Evolutionary conservation across 2,113 vertebrate species (phyloP).

Genomic region (Telmatochromis bifrenatus): DNA sequence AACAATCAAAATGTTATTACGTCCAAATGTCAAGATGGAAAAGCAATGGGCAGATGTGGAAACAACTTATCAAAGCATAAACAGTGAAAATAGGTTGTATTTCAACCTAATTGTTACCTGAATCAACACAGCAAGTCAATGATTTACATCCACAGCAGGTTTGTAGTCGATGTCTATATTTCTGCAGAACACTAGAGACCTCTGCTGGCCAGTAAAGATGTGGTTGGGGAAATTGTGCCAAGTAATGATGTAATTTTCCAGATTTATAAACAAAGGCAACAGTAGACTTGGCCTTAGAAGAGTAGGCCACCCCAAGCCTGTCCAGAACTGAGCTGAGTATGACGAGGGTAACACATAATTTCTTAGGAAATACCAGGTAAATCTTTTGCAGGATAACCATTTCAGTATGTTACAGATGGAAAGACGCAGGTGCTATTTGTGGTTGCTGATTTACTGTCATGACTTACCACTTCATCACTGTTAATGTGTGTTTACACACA

Average conservation of each 20-base stretch:
- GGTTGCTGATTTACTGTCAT: neutral
- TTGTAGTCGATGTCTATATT: neutral
- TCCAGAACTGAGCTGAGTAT: neutral
- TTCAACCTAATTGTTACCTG: neutral
- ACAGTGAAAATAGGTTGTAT: neutral
- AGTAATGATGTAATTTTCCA: neutral
- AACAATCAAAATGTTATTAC: neutral
- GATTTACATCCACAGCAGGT: neutral
- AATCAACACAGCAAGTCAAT: neutral
- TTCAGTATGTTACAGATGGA: neutral
- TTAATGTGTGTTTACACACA: neutral
- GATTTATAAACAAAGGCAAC: neutral
- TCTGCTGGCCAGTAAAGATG: constrained; percentile 29
- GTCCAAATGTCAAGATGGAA: neutral
- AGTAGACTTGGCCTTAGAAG: neutral
- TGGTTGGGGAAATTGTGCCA: neutral
- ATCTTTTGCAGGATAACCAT: neutral
- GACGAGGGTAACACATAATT: neutral
- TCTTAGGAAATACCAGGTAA: neutral
- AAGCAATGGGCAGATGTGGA: neutral
- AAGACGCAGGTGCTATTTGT: neutral
- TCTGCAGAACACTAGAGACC: constrained; percentile 30
- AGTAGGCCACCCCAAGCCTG: neutral
- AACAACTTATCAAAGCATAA: neutral
- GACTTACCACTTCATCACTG: neutral